phyloP scores from a whole-genome alignment of 2,797 vertebrate genomes.

The Ficedula albicollis region DNA sequence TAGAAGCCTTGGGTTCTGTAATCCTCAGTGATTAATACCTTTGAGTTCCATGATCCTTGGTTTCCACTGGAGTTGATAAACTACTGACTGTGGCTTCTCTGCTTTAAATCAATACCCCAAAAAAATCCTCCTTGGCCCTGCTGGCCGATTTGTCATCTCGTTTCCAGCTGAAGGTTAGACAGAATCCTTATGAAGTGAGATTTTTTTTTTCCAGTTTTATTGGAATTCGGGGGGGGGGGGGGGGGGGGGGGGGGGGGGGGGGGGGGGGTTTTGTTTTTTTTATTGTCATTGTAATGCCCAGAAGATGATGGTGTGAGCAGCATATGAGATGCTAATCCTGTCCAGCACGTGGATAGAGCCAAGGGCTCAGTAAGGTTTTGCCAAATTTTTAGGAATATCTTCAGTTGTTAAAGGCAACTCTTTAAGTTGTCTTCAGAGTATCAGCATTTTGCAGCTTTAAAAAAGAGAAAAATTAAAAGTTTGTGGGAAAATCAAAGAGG shows the following conservation, averaged over 20 bases:
- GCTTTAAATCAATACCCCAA: constrained; percentile 72
- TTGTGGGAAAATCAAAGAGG: neutral
- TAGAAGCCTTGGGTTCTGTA: constrained; percentile 73
- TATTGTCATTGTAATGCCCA: neutral
- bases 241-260: too few relatives aligned
- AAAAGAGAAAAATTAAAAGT: neutral
- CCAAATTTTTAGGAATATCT: neutral
- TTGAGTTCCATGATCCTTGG: constrained; percentile 68
- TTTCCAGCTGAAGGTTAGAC: constrained; percentile 31
- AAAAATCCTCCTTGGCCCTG: constrained; percentile 39
- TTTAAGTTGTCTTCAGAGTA: neutral
- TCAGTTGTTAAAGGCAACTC: neutral
- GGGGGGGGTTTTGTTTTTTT: neutral
- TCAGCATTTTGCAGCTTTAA: neutral
- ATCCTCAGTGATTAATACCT: constrained; percentile 78
- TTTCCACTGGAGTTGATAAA: constrained; percentile 80
- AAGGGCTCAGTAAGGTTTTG: neutral
- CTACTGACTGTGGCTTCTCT: constrained; percentile 66
- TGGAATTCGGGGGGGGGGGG: too few relatives aligned
- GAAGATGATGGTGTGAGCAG: neutral
- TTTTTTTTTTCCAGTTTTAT: neutral
- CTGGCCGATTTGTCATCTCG: constrained; percentile 29
- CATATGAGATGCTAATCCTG: neutral
- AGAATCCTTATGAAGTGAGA: neutral
- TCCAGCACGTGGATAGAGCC: neutral